Evolutionary conservation across 2,888 invertebrate genomes (phyloP).

Genomic region (Trichogramma evanescens): DNA sequence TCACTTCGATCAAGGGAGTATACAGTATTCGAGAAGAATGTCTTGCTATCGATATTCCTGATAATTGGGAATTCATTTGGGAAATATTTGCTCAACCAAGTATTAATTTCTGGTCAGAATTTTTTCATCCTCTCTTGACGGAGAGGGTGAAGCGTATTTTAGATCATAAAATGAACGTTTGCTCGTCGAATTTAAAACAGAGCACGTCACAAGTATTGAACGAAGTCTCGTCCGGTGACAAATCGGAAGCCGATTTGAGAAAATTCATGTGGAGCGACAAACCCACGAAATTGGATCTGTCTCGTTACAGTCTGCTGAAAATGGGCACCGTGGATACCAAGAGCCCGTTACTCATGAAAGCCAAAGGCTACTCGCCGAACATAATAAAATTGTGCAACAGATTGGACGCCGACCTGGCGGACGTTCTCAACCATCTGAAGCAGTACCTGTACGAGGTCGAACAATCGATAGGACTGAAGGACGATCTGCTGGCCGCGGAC

Average conservation of each 20-base stretch:
- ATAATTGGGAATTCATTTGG: slow-evolving; percentile 61
- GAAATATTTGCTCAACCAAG: slow-evolving; percentile 54
- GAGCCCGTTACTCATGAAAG: slow-evolving; percentile 62
- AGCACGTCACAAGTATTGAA: slow-evolving; percentile 34
- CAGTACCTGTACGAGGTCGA: slow-evolving; percentile 59
- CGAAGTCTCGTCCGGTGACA: slow-evolving; percentile 40
- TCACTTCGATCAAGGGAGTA: slow-evolving; percentile 64
- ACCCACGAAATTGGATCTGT: slow-evolving; percentile 48
- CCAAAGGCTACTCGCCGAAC: slow-evolving; percentile 69
- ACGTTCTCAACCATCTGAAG: slow-evolving; percentile 62
- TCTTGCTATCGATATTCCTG: slow-evolving; percentile 56
- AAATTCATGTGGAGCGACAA: slow-evolving; percentile 72
- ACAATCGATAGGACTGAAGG: slow-evolving; percentile 32
- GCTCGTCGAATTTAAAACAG: slow-evolving; percentile 31
- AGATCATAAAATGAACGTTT: slow-evolving; percentile 32
- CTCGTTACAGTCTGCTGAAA: slow-evolving; percentile 36
- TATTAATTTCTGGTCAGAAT: slow-evolving; percentile 64
- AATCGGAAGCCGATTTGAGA: slow-evolving; percentile 59
- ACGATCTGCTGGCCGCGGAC: slow-evolving; percentile 33
- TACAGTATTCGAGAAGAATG: slow-evolving; percentile 68
- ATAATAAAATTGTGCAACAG: slow-evolving; percentile 64
- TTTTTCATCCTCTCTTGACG: slow-evolving; percentile 69
- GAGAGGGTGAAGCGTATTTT: slow-evolving; percentile 55
- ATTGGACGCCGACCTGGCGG: slow-evolving; percentile 58
- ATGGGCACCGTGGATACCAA: slow-evolving; percentile 36